Evolutionary conservation across 2,797 vertebrate species (phyloP), one percentile per base, ranked within the genome.

Genomic region (Champsocephalus esox): DNA sequence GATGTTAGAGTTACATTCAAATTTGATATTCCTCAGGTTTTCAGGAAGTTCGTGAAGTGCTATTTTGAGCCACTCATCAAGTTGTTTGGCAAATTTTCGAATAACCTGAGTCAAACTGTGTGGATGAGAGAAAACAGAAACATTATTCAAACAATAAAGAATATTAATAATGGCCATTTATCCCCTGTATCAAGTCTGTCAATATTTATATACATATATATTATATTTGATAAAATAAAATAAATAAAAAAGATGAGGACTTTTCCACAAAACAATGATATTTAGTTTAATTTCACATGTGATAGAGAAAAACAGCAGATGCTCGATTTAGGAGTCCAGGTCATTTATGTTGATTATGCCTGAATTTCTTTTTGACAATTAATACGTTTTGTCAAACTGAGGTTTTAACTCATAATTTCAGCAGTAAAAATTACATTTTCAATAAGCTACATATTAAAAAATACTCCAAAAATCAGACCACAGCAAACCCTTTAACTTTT

Each of bases 11-110:
- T 84, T 94, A 97, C 98, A 74, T 90, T 99, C 98, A 93, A 99
- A 99, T 90, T 99, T 99, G 92, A 99, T 98, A 84, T 98, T 99
- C 75, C 98, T 95, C 92, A 99, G 89, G 84, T 99, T 99, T 92
- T 99, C 98, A 1, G 98, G 98, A 75, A 99, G 96, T 91, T 99
- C 96, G 0, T 99, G 98, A 77, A 99, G 96, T 81, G 98, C 98
- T 87, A 99, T 96, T 92, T 98, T 99, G 43, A 99, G 94, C 98
- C 98, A 99, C 89, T 99, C 98, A 2, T 99, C 98, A 72, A 99
- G 94, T 86, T 99, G 98, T 93, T 99, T 99, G 89, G 98, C 98
- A 95, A 99, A 99, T 92, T 99, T 99, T 52, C 98, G 93, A 73
- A 99, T 99, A 83, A 99, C 98, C 95, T 99, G 98, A 12, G 98